phyloP scores from a whole-genome alignment of 2,888 invertebrate genomes.

The Pammene fasciana region DNA sequence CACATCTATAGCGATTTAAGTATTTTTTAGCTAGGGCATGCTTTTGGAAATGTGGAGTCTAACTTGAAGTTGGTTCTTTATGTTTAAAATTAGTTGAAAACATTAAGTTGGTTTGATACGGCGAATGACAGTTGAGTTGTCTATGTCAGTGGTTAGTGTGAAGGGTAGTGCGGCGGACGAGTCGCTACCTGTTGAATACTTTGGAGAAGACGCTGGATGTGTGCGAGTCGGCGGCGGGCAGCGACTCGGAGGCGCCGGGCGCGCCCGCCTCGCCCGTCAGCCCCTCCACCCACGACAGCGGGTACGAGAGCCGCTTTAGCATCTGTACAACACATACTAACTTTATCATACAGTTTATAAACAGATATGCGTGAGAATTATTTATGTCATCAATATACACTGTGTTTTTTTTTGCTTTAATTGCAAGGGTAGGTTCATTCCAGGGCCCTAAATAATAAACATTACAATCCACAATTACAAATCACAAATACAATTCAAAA shows the following conservation, averaged over 20 bases:
- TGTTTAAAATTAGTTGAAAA: no score
- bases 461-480: no score
- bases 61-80: no score
- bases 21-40: no score
- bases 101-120: not conserved
- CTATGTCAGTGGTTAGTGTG: not conserved
- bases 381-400: no score
- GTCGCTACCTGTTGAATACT: conserved; percentile 92
- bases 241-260: conserved; percentile 52
- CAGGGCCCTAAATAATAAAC: no score
- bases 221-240: conserved; percentile 67
- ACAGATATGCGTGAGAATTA: no score
- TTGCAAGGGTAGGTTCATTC: no score
- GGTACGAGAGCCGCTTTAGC: conserved; percentile 95
- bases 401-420: no score
- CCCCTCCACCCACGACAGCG: conserved; percentile 95
- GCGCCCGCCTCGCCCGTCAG: conserved; percentile 88
- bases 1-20: no score
- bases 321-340: conserved; percentile 83
- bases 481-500: no score
- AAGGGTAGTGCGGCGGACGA: not conserved
- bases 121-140: conserved; percentile 10
- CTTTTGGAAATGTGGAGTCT: no score
- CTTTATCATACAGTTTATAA: not conserved
- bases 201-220: conserved; percentile 92